A percentile compares a stretch with the other conserved stretches of the same genome.
Evolutionary conservation across 1,140 invertebrate species (phyloP).

Genomic region (Lamellibrachia luymesi): DNA sequence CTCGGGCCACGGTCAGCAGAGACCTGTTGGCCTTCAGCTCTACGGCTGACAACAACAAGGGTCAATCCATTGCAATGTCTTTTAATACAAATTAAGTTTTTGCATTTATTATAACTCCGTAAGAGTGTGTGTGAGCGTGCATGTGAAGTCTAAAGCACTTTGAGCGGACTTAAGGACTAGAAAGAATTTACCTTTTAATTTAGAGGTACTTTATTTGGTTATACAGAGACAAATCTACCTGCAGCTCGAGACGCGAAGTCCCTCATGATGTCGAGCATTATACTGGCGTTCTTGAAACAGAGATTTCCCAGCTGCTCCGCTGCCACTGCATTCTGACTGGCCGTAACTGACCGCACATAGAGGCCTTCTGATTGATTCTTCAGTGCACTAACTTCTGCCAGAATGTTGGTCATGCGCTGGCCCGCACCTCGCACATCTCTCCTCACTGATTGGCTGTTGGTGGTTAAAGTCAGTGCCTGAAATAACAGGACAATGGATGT

Average conservation of each 20-base stretch:
- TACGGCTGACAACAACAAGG: neutral
- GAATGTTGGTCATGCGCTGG: neutral
- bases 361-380: conserved; percentile 6
- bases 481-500: neutral
- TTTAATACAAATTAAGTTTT: neutral
- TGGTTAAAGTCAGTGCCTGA: neutral
- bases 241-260: neutral
- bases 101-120: too few species aligned
- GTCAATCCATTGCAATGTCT: neutral
- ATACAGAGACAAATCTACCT: conserved; percentile 3
- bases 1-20: neutral
- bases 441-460: neutral
- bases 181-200: too few species aligned
- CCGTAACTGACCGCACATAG: neutral
- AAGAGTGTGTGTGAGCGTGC: too few species aligned
- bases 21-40: neutral
- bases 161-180: too few species aligned
- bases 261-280: conserved; percentile 7
- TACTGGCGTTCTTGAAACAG: neutral
- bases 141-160: too few species aligned
- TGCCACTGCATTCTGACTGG: neutral
- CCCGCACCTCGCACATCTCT: neutral
- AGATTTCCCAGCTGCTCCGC: neutral
- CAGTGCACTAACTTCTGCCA: neutral
- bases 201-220: neutral